These are phyloP conservation scores for Manis crassicaudata DNA, from an alignment of 2,797 vertebrate genomes.

Conservation along the genomic window DNA sequence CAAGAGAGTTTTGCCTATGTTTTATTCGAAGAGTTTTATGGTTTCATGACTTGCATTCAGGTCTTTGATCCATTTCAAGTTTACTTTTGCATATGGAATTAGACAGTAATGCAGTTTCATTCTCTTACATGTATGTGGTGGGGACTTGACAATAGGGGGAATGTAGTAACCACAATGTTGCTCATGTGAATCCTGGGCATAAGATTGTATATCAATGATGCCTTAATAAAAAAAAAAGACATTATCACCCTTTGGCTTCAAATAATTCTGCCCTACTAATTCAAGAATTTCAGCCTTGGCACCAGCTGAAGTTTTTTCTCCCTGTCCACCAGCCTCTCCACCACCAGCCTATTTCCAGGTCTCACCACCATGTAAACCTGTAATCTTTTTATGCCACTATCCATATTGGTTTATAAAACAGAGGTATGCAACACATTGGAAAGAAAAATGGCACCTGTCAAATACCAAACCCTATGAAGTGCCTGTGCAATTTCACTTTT, in stretches of 20 bases:
- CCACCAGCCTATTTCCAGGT: slow-evolving; percentile 40
- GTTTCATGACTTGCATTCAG: no score
- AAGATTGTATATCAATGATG: no score
- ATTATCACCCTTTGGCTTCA: slow-evolving; percentile 38
- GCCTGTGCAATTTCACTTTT: slow-evolving; percentile 88
- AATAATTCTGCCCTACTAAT: slow-evolving; percentile 48
- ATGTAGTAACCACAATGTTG: no score
- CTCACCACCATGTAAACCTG: slow-evolving; percentile 72
- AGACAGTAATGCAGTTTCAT: no score
- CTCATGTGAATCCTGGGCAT: no score
- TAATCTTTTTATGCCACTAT: slow-evolving; percentile 80
- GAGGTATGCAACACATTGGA: slow-evolving; percentile 84
- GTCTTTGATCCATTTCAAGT: no score
- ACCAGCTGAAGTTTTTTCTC: slow-evolving; percentile 43
- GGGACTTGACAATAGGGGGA: no score
- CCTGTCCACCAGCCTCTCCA: slow-evolving; percentile 55
- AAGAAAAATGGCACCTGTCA: slow-evolving; percentile 90
- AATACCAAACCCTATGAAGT: slow-evolving; percentile 84
- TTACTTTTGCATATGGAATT: no score
- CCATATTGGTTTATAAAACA: slow-evolving; percentile 86
- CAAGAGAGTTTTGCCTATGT: no score
- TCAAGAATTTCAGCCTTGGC: slow-evolving; percentile 40
- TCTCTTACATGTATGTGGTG: no score
- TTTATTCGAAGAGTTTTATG: no score
- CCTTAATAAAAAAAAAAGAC: no score